Base-by-base conservation (phyloP, 1,140 invertebrate species). In the Mactra quadrangularis region DNA sequence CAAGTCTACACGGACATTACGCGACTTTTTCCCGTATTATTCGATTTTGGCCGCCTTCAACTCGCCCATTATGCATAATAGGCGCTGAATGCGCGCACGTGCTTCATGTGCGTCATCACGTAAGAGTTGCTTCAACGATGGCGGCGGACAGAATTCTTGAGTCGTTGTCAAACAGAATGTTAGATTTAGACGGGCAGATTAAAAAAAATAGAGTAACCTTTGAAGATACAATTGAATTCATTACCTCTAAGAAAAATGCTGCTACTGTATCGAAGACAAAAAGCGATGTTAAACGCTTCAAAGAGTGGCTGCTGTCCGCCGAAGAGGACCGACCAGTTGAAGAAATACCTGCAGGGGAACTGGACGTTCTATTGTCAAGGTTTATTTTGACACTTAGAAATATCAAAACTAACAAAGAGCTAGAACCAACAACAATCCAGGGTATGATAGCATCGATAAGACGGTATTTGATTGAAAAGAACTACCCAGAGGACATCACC, bases 261-360 rank as follows among this genome's bases (percentile, higher is more conserved):
- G 2, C 29, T 19, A 33, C 29, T 3, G 7, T 9, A 38, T 17
- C 22, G 38, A 64, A 64, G n/a, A 25, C 7, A 13, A 38, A 64
- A 38, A 64, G 60, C n/a, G 60, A 64, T 22, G n/a, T 64, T 7
- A n/a, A n/a, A 64, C 25, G 33, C 7, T 41, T 38, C 38, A 38
- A 15, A 9, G 31, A 64, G 6, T 64, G 60, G 60, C 19, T 64
- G 1, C 2, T 7, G 6, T 9, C 29, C 6, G 35, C 33, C 6
- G 15, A 64, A 1, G 60, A 64, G 22, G 22, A 13, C 19, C 29
- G 11, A 64, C 9, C 9, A 7, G 1, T 64, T 35, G 33, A 64
- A 64, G 33, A 4, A 15, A 33, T 64, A 1, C 6, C 11, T 2
- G 29, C 31, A 22, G 15, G 1, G 17, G 19, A 64, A 15, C 33